These are phyloP conservation scores for Acipenser transmontanus DNA, from an alignment of 2,797 vertebrate genomes.

Conservation along the genomic window DNA sequence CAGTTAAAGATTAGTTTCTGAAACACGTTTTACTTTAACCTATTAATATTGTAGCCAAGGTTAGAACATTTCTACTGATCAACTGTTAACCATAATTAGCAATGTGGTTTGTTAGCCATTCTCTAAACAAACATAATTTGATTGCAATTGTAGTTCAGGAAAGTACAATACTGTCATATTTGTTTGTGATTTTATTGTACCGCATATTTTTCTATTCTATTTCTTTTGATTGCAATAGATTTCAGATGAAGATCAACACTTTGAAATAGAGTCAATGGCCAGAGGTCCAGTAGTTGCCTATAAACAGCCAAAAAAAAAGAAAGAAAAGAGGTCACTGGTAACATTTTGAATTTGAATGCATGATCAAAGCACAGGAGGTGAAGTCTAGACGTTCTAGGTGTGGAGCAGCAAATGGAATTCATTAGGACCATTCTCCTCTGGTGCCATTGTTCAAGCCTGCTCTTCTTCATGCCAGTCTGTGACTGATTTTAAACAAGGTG, in stretches of 20 bases:
- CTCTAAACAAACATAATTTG: too few species aligned
- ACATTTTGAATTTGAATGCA: conserved; percentile 53
- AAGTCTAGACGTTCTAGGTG: conserved; percentile 68
- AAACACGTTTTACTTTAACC: too few species aligned
- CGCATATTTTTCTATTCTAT: conserved; percentile 38
- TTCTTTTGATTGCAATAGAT: conserved; percentile 70
- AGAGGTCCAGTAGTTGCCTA: conserved; percentile 52
- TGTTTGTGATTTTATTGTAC: background rate
- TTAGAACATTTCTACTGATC: too few species aligned
- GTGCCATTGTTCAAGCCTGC: conserved; percentile 55
- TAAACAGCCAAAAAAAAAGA: conserved; percentile 33
- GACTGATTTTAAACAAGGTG: conserved; percentile 82
- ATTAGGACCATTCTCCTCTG: conserved; percentile 57
- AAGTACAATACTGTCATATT: too few species aligned
- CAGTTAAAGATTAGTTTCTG: too few species aligned
- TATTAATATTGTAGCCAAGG: too few species aligned
- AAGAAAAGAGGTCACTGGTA: conserved; percentile 54
- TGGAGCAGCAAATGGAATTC: conserved; percentile 71
- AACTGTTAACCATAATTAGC: too few species aligned
- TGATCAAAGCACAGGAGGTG: conserved; percentile 67
- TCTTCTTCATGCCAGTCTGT: conserved; percentile 70
- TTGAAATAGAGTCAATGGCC: conserved; percentile 75
- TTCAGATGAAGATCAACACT: conserved; percentile 77
- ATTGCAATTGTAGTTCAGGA: too few species aligned
- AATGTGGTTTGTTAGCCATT: too few species aligned